Evolutionary conservation across 2,113 vertebrate species (phyloP), one percentile per base, ranked within the genome.

Genomic region (Osmerus mordax): DNA sequence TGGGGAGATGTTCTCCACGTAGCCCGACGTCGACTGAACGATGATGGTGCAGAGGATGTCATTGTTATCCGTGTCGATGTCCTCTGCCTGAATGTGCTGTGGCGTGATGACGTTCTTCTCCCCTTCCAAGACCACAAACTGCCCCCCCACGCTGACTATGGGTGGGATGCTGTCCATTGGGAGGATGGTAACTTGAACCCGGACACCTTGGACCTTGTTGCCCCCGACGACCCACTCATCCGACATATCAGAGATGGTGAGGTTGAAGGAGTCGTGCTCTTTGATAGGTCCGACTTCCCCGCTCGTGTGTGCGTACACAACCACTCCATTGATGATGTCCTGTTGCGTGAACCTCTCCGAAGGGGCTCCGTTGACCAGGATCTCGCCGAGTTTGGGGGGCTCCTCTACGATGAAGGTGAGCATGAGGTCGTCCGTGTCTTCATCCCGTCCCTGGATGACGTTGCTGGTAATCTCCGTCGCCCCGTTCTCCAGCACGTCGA

Each of bases 1-100:
- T 73, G 97, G 97, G 61, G 97, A 96, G 66, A 98, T 96, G 77
- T 99, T 99, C 80, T 99, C 97, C 29, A 98, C 82, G 11, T 97
- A 99, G 16, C 96, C 97, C 41, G 94, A 96, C 1, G 91, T 87
- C 0, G 96, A 94, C 73, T 98, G 97, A 72, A 93, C 91, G n/a
- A 96, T 85, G 73, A 99, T 94, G 1, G 95, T 98, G 82, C 96
- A 99, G 6, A 97, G 86, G 75, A 99, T 92, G 71, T 97, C 95
- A 15, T 96, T 95, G 4, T 77, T 89, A 6, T 91, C 90, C 11
- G 95, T 96, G 82, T 99, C 97, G 0, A 77, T 70, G 83, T 99
- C 97, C 75, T 94, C 85, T 13, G 92, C 92, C 60, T 82, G 92
- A 55, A 98, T 86, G 47, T 98, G 93, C 14, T 82, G 58, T 4